A percentile compares a stretch with the other conserved stretches of the same genome.
Conservation (phyloP, 2,888 invertebrate genomes). For the Aporophyla lueneburgensis region DNA sequence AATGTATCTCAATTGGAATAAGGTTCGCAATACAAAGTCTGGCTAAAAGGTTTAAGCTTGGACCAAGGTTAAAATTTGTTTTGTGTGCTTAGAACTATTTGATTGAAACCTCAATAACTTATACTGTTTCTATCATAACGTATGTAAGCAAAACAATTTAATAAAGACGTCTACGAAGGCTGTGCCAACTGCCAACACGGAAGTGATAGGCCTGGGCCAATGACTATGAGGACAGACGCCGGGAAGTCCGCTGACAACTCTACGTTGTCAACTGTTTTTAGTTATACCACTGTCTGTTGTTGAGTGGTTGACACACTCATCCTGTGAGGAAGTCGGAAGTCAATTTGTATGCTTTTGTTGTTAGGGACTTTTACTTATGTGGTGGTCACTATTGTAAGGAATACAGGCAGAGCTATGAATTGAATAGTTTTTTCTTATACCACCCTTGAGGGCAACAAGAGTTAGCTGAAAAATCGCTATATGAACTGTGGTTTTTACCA, state of each 20-base stretch:
- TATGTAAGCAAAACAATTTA: slow-evolving; percentile 5
- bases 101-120: not conserved
- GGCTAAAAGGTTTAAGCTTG: not conserved
- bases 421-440: not conserved
- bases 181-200: slow-evolving; percentile 34
- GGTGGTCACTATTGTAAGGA: not conserved
- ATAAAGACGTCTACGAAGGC: slow-evolving; percentile 25
- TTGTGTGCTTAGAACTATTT: not conserved
- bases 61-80: not conserved
- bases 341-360: slow-evolving; percentile 46
- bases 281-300: slow-evolving; percentile 1
- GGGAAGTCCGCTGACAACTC: slow-evolving; percentile 53
- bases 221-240: slow-evolving; percentile 18
- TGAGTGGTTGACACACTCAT: slow-evolving; percentile 32
- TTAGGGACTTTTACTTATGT: slow-evolving; percentile 12
- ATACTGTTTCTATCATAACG: not conserved
- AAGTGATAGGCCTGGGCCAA: slow-evolving; percentile 38
- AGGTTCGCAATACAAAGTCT: not conserved
- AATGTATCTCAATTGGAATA: not conserved
- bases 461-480: too few species aligned
- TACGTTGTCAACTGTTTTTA: slow-evolving; percentile 27
- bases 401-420: not conserved
- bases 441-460: not conserved
- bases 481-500: too few species aligned
- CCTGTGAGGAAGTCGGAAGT: slow-evolving; percentile 53